Base-by-base conservation (phyloP, 2,888 invertebrate genomes). In the Noctua comes region DNA sequence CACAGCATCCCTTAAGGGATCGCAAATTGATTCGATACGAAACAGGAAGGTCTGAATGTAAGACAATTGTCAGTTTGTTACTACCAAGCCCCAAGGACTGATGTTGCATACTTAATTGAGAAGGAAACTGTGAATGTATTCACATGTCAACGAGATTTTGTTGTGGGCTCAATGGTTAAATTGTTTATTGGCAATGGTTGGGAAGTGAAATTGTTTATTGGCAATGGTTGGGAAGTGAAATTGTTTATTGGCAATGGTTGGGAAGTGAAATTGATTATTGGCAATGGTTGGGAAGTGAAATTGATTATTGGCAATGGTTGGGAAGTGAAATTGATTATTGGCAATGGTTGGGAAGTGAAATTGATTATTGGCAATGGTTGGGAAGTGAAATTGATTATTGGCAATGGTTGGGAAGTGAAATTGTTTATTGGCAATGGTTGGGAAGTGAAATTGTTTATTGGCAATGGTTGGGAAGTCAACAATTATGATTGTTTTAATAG, bases 21-120 rank as follows among this genome's bases (percentile, higher is more conserved):
- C 51, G 54, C 46, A 79, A 86, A 88, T 89, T 90, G 90, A 91
- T 91, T 89, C 87, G 83, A 89, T 91, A 81, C 84, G 85, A 89
- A 91, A 90, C 88, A 88, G 86, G 88, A 84, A 82, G 85, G 84
- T 84, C 64, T 80, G 80, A 81, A 76, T 76, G 81, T 85, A 71
- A 75, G 75, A 85, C 85, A 72, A 88, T 90, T 91, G 88, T 88
- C 86, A 84, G 85, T 65, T 80, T 84, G 82, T 83, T 86, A 85
- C 86, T 72, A 59, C 70, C 57, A 76, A 77, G 69, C 80, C 76
- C 75, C 68, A 54, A 79, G 76, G 79, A 73, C 71, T 84, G 74
- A 76, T 57, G 73, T 77, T 89, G 91, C 87, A 90, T 91, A 89
- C 86, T 80, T 90, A 88, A 90, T 89, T 59, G 71, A 64, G 65